A percentile compares a stretch with the other conserved stretches of the same genome.
phyloP scores from a whole-genome alignment of 2,888 invertebrate genomes.

The Ligdia adustata region DNA sequence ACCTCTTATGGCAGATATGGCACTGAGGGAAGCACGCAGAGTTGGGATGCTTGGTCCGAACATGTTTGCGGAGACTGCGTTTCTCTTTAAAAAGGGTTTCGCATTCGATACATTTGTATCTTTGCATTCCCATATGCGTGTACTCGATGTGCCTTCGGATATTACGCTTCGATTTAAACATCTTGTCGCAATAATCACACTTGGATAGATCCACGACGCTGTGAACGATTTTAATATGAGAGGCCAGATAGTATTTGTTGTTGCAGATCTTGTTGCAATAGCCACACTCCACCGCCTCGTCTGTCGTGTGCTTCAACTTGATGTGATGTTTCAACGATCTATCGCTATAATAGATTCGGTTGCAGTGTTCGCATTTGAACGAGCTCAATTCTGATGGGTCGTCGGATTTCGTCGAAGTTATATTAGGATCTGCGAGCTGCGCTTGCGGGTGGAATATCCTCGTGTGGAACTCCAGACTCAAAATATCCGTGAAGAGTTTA shows the following conservation, averaged over 20 bases:
- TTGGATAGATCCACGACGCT: constrained; percentile 56
- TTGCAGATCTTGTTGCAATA: constrained; percentile 63
- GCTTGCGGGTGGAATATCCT: constrained; percentile 69
- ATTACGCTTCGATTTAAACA: constrained; percentile 68
- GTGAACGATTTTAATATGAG: constrained; percentile 69
- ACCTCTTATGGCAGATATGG: constrained; percentile 66
- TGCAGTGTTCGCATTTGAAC: constrained; percentile 60
- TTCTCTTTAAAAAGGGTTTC: constrained; percentile 72
- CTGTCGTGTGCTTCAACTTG: constrained; percentile 64
- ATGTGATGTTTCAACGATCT: constrained; percentile 68
- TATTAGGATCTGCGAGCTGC: constrained; percentile 59
- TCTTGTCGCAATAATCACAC: constrained; percentile 71
- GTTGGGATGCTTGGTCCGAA: constrained; percentile 64
- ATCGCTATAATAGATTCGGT: constrained; percentile 63
- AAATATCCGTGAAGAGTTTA: constrained; percentile 65
- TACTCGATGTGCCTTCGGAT: constrained; percentile 68
- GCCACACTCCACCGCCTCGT: constrained; percentile 59
- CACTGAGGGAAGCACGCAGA: constrained; percentile 66
- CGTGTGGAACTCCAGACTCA: constrained; percentile 65
- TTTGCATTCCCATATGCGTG: constrained; percentile 67
- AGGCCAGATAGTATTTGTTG: constrained; percentile 68
- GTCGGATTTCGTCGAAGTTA: constrained; percentile 49
- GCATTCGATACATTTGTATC: constrained; percentile 70
- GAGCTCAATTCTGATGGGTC: constrained; percentile 44
- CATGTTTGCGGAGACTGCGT: constrained; percentile 67